A percentile compares a stretch with the other conserved stretches of the same genome.
Conservation (phyloP, 2,113 vertebrate genomes). For the Donacobius atricapilla region DNA sequence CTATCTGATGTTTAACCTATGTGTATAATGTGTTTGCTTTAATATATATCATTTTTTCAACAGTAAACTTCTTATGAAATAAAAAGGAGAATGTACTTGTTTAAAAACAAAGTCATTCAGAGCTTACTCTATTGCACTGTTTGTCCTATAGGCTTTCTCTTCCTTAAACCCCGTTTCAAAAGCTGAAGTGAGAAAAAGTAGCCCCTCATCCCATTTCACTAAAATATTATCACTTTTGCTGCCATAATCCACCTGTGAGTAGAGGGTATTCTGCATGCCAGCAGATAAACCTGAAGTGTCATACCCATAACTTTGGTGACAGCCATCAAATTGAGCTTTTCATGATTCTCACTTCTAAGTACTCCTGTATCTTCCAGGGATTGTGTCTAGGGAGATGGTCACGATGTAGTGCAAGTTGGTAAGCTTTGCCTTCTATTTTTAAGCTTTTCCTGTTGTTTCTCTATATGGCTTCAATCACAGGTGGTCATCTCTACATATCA, state of each 20-base stretch:
- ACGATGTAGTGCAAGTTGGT: not conserved
- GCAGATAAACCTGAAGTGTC: not conserved
- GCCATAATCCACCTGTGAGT: not conserved
- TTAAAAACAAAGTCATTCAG: constrained; percentile 65
- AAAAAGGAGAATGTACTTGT: constrained; percentile 71
- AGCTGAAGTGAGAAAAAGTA: not conserved
- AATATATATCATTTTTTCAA: constrained; percentile 74
- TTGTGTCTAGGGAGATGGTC: not conserved
- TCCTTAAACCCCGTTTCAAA: not conserved
- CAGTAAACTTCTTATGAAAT: constrained; percentile 70
- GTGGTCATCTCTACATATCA: fast-evolving
- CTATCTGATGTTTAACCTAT: constrained; percentile 63
- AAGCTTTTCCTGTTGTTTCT: not conserved
- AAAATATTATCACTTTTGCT: not conserved
- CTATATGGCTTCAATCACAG: not conserved
- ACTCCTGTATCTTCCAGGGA: not conserved
- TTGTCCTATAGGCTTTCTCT: not conserved
- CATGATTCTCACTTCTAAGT: not conserved
- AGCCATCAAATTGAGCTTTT: not conserved
- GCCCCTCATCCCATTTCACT: not conserved
- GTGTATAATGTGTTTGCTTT: constrained; percentile 71
- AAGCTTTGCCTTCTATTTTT: not conserved
- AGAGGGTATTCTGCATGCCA: not conserved
- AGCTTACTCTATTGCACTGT: not conserved
- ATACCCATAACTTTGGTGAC: not conserved